phyloP scores from a whole-genome alignment of 2,113 vertebrate genomes.

The Notarius lentiginosus region DNA sequence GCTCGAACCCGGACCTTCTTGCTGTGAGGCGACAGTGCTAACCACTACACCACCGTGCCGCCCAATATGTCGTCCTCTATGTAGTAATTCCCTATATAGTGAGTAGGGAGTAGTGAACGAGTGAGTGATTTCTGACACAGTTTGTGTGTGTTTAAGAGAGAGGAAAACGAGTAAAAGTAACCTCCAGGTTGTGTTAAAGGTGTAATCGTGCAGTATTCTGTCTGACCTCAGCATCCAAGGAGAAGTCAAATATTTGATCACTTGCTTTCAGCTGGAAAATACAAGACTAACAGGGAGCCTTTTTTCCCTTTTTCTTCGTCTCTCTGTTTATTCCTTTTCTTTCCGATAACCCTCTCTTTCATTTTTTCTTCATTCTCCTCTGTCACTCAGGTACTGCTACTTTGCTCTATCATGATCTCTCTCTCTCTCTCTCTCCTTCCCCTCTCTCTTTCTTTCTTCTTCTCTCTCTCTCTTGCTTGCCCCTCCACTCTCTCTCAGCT shows the following conservation, averaged over 20 bases:
- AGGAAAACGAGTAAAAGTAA: slow-evolving; percentile 22
- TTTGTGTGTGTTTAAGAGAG: background rate
- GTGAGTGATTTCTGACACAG: too few species aligned
- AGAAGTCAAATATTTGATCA: slow-evolving; percentile 51
- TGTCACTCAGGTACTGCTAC: slow-evolving; percentile 20
- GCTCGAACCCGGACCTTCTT: too few species aligned
- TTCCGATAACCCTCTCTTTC: background rate
- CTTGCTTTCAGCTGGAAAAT: slow-evolving; percentile 43
- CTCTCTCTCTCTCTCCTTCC: background rate
- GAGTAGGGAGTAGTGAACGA: too few species aligned
- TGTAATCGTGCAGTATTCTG: slow-evolving; percentile 4
- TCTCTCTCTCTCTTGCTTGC: background rate
- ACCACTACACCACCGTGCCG: too few species aligned
- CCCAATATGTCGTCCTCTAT: too few species aligned
- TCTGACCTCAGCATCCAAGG: slow-evolving; percentile 36
- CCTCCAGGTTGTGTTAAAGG: slow-evolving; percentile 30
- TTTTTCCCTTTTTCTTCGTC: slow-evolving; percentile 8
- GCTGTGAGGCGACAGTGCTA: too few species aligned
- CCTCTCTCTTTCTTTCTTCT: background rate
- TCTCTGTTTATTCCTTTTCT: background rate
- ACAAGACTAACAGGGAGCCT: slow-evolving; percentile 27
- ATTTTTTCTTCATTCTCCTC: background rate
- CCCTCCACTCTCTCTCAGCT: slow-evolving; percentile 25
- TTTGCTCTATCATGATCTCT: slow-evolving; percentile 14
- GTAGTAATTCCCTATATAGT: too few species aligned